These are phyloP conservation scores for Synanthedon formicaeformis DNA, from an alignment of 2,888 invertebrate genomes.

Conservation along the genomic window DNA sequence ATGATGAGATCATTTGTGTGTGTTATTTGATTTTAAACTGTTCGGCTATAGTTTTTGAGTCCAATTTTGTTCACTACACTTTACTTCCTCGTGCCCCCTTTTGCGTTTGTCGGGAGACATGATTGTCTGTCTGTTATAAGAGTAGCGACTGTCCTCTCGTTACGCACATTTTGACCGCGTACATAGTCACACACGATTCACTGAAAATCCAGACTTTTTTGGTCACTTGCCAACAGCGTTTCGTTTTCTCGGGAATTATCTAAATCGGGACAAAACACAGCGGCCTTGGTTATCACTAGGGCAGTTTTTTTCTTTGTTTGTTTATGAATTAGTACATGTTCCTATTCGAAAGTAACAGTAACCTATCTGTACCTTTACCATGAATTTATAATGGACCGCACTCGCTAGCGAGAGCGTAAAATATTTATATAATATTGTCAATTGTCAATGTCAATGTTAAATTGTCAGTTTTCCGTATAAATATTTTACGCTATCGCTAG, in stretches of 20 bases:
- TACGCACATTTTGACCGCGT: slow-evolving; percentile 2
- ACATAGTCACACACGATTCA: slow-evolving; percentile 36
- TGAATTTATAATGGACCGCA: no score
- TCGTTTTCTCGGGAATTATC: slow-evolving; percentile 11
- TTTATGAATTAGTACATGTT: no score
- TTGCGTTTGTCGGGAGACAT: slow-evolving; percentile 60
- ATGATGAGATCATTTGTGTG: slow-evolving; percentile 41
- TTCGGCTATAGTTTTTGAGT: slow-evolving; percentile 20
- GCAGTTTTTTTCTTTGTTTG: neutral
- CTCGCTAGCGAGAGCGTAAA: no score
- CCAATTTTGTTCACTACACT: slow-evolving; percentile 21
- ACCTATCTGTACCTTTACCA: no score
- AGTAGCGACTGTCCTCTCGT: neutral
- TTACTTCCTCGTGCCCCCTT: slow-evolving; percentile 32
- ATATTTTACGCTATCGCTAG: no score
- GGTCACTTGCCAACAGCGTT: slow-evolving; percentile 21
- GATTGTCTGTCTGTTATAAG: neutral
- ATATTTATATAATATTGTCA: no score
- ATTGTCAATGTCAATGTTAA: no score
- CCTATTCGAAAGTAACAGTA: no score
- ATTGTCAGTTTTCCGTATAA: no score
- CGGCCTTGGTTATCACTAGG: neutral
- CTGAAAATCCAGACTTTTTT: slow-evolving; percentile 13
- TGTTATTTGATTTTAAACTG: slow-evolving; percentile 6
- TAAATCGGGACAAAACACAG: slow-evolving; percentile 12